These are phyloP conservation scores for Penaeus vannamei DNA, from an alignment of 1,140 invertebrate genomes.

Conservation along the genomic window DNA sequence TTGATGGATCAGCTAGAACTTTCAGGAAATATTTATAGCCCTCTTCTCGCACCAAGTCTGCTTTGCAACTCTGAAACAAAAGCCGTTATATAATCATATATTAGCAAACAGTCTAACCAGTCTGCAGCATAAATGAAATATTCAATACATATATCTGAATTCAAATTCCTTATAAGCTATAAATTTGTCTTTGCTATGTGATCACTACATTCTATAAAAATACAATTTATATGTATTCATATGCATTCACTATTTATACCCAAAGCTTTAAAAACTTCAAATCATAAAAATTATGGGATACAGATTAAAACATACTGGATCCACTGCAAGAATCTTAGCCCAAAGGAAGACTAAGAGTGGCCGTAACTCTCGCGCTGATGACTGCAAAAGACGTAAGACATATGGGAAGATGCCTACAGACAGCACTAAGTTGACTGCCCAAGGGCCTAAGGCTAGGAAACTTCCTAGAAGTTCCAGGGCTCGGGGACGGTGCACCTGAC, in stretches of 20 bases:
- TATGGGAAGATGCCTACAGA: constrained; percentile 99
- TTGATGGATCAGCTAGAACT: constrained; percentile 87
- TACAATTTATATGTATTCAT: too few relatives aligned
- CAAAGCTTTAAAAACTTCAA: too few relatives aligned
- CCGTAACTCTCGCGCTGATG: constrained; percentile 81
- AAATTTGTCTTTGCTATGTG: neutral
- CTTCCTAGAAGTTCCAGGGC: constrained; percentile 95
- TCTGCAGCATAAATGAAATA: neutral
- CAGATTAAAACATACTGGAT: constrained; percentile 81
- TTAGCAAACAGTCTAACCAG: neutral
- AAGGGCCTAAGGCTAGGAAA: constrained; percentile 96
- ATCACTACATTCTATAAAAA: too few relatives aligned
- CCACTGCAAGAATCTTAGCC: constrained; percentile 98
- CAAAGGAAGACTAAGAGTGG: constrained; percentile 97
- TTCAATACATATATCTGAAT: neutral
- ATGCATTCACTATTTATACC: too few relatives aligned
- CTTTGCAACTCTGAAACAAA: constrained; percentile 86
- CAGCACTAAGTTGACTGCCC: constrained; percentile 96
- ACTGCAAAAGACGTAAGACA: constrained; percentile 84
- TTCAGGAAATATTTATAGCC: constrained; percentile 96
- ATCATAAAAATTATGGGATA: neutral
- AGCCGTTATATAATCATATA: too few relatives aligned
- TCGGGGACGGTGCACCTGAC: constrained; percentile 95
- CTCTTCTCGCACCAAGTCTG: constrained; percentile 94
- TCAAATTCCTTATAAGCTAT: constrained; percentile 20